Evolutionary conservation across 2,888 invertebrate species (phyloP).

Genomic region (Cerceris ruficornis): DNA sequence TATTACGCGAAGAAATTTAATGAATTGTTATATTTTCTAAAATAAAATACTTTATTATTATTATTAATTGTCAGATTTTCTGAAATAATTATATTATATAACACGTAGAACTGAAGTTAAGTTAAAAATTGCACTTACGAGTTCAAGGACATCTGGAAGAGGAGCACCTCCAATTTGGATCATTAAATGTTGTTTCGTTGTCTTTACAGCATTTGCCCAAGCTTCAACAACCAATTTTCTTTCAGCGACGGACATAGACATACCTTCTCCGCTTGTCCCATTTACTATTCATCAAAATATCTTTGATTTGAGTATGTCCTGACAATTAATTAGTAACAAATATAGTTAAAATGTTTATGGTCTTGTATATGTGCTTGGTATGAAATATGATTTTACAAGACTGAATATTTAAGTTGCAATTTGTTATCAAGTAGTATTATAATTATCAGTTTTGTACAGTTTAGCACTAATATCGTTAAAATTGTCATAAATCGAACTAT

Average conservation of each 20-base stretch:
- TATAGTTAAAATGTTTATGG: too few species aligned
- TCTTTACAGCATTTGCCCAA: constrained; percentile 85
- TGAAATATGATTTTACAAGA: background rate
- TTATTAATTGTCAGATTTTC: too few species aligned
- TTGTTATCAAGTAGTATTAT: background rate
- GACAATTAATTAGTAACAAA: background rate
- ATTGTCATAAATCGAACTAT: background rate
- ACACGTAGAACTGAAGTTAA: too few species aligned
- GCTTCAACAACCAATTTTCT: constrained; percentile 86
- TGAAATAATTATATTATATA: too few species aligned
- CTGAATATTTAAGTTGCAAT: background rate
- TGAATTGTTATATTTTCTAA: too few species aligned
- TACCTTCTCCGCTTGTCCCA: constrained; percentile 91
- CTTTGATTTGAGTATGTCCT: background rate
- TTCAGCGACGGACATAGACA: constrained; percentile 86
- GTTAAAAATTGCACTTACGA: constrained; percentile 83
- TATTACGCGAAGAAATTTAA: too few species aligned
- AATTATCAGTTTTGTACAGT: background rate
- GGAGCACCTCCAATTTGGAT: constrained; percentile 89
- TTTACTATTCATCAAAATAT: constrained; percentile 84
- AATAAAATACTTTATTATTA: too few species aligned
- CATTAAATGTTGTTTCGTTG: constrained; percentile 85
- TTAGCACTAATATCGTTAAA: background rate
- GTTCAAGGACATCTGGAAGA: constrained; percentile 86
- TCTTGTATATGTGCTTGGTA: background rate